These are phyloP conservation scores for Drosophila seclusa DNA, from an alignment of 2,888 invertebrate species.

Conservation along the genomic window DNA sequence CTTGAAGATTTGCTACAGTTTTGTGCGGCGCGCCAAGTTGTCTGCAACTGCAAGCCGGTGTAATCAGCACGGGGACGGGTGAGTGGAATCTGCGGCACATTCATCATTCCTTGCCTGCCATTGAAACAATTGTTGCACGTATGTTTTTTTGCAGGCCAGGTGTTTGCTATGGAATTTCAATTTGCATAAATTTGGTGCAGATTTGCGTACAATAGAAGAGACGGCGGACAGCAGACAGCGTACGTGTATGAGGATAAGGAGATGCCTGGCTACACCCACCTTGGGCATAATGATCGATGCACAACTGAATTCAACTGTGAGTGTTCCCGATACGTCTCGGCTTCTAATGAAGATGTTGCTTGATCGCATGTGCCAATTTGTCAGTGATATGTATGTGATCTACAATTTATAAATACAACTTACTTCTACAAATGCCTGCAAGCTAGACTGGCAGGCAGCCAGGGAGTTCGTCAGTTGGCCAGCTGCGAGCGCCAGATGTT, in stretches of 20 bases:
- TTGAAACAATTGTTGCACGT: constrained; percentile 64
- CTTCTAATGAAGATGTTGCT: constrained; percentile 46
- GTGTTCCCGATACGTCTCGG: constrained; percentile 8
- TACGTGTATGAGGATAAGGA: constrained; percentile 27
- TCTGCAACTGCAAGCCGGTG: constrained; percentile 56
- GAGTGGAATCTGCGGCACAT: constrained; percentile 52
- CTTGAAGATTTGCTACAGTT: constrained; percentile 72
- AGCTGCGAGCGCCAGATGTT: constrained; percentile 41
- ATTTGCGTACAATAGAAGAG: constrained; percentile 73
- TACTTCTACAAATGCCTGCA: background rate
- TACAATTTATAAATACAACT: background rate
- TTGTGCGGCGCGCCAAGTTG: constrained; percentile 79
- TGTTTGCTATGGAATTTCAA: constrained; percentile 76
- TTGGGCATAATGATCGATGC: constrained; percentile 49
- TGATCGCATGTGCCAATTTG: constrained; percentile 14
- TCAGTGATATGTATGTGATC: background rate
- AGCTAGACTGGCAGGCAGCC: constrained; percentile 4
- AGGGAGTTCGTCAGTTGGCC: background rate
- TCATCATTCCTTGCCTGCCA: constrained; percentile 59
- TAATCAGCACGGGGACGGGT: constrained; percentile 30
- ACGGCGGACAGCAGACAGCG: background rate
- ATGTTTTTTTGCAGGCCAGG: constrained; percentile 48
- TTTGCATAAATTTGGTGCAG: constrained; percentile 79
- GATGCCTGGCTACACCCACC: constrained; percentile 35
- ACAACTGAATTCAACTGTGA: constrained; percentile 12